Conservation (phyloP, 1,140 invertebrate species). For the Drosophila micromelanica region DNA sequence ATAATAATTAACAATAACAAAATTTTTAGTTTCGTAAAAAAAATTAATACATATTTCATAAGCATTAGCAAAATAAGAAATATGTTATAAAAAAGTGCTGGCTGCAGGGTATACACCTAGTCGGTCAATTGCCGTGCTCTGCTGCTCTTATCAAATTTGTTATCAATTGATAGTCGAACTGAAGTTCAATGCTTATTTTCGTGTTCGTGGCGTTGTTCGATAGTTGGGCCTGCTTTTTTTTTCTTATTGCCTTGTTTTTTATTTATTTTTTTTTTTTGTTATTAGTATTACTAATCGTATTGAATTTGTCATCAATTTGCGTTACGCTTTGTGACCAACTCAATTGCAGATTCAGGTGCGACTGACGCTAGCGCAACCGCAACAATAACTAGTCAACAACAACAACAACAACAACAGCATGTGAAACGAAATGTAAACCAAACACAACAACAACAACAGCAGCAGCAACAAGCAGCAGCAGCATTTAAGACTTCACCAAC, state of each 20-base stretch:
- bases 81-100: too few species aligned
- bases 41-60: too few species aligned
- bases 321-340: constrained; percentile 9
- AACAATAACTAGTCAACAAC: constrained; percentile 65
- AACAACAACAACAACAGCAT: constrained; percentile 40
- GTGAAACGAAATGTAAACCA: constrained; percentile 60
- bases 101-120: background rate
- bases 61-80: too few species aligned
- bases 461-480: constrained; percentile 25
- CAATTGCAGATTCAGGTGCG: constrained; percentile 49
- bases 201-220: background rate
- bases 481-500: constrained; percentile 49
- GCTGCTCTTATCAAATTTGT: constrained; percentile 30
- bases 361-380: constrained; percentile 47
- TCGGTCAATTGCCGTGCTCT: background rate
- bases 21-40: too few species aligned
- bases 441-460: constrained; percentile 45
- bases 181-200: constrained; percentile 20
- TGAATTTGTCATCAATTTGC: constrained; percentile 13
- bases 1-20: too few species aligned
- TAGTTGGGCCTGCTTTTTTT: background rate
- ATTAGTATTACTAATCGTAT: background rate
- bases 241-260: background rate
- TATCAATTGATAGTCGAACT: constrained; percentile 45
- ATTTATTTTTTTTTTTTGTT: background rate